Conservation (phyloP, 2,888 invertebrate genomes). For the Melanchra persicariae region DNA sequence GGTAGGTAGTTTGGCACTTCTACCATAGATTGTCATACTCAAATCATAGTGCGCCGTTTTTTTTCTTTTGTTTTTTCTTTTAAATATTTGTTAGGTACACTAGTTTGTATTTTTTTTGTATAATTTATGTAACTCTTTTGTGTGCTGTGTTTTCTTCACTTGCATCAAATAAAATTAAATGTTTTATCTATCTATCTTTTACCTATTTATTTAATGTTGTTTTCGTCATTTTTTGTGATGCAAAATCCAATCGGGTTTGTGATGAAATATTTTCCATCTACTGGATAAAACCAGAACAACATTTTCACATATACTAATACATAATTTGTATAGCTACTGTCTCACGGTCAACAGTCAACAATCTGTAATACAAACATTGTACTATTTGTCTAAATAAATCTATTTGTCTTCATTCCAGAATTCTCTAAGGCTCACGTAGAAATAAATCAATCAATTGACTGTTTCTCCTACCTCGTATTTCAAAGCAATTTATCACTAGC, state of each 20-base stretch:
- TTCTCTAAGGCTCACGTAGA: constrained; percentile 17
- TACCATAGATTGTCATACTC: too few relatives aligned
- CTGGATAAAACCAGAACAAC: not conserved
- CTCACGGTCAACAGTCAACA: not conserved
- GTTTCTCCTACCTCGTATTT: constrained; percentile 25
- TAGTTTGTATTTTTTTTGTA: too few relatives aligned
- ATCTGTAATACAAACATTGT: not conserved
- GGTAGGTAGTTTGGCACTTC: too few relatives aligned
- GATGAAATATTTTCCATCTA: not conserved
- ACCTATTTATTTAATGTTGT: too few relatives aligned
- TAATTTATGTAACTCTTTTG: too few relatives aligned
- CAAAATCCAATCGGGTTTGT: not conserved
- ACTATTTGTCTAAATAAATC: constrained; percentile 11
- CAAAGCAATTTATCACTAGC: constrained; percentile 44
- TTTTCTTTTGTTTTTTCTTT: too few relatives aligned
- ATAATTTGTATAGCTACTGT: not conserved
- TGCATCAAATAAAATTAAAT: too few relatives aligned
- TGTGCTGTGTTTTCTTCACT: too few relatives aligned
- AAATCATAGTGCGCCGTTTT: too few relatives aligned
- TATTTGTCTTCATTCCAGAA: constrained; percentile 36
- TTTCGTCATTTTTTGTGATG: too few relatives aligned
- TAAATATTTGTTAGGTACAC: too few relatives aligned
- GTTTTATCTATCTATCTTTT: too few relatives aligned
- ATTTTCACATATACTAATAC: not conserved
- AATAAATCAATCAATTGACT: constrained; percentile 38